phyloP scores from a whole-genome alignment of 2,797 vertebrate species.

The Myiotriccus ornatus region DNA sequence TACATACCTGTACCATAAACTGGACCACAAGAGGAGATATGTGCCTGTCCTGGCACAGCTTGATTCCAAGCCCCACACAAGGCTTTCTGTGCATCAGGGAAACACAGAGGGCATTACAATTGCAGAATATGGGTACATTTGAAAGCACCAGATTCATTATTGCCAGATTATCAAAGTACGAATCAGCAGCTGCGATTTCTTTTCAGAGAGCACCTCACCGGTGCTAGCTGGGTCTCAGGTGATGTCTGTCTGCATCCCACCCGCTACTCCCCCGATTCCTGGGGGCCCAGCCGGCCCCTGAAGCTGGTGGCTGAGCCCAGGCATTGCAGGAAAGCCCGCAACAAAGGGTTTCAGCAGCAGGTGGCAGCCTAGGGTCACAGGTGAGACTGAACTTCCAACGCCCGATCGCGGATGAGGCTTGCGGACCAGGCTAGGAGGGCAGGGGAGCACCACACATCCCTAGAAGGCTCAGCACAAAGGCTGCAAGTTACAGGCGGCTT shows the following conservation, averaged over 20 bases:
- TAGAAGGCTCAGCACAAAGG: background rate
- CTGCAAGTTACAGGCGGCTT: background rate
- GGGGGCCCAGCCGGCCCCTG: rapidly evolving
- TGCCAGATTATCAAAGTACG: background rate
- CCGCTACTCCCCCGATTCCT: rapidly evolving
- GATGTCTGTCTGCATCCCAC: background rate
- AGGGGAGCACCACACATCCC: background rate
- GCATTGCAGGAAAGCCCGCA: background rate
- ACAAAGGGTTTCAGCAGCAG: background rate
- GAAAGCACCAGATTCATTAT: background rate
- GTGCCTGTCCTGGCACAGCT: background rate
- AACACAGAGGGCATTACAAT: background rate
- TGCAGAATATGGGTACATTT: background rate
- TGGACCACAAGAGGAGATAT: background rate
- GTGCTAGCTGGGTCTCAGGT: background rate
- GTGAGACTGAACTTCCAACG: background rate
- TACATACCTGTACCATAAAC: background rate
- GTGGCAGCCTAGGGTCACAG: background rate
- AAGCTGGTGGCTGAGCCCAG: background rate
- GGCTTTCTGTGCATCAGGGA: background rate
- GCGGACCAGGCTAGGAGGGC: background rate
- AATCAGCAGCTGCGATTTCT: background rate
- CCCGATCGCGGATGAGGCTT: rapidly evolving
- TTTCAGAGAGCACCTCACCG: background rate
- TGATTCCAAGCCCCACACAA: background rate